Base-by-base conservation (phyloP, 1,140 invertebrate genomes). In the Cydia fagiglandana region DNA sequence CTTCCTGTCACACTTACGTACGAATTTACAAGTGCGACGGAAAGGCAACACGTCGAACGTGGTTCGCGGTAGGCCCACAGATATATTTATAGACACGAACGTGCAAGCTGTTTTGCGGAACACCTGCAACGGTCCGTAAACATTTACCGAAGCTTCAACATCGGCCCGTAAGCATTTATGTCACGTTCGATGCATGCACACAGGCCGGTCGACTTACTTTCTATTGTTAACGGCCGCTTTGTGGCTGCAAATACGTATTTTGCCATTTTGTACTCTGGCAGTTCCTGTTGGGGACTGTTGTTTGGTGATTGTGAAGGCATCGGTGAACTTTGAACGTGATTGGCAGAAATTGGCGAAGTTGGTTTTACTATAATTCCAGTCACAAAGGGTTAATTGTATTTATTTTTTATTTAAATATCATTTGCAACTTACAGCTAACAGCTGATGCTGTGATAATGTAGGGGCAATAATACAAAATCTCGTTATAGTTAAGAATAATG, bases 161-260 rank as follows among this genome's bases (percentile, higher is more conserved):
- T 17, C 30, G 66, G 66, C 12, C 15, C 64, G 66, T 75, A 77
- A 75, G 76, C 66, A 75, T 77, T 73, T 75, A 41, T 47, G 76
- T 77, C 78, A 79, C 78, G 78, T 79, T 13, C 61, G 53, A 50
- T 45, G 64, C 77, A 50, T 45, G 64, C 77, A 77, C 78, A 74
- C 79, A 78, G 34, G 15, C 12, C 13, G 34, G 13, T 68, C 20
- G 20, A 61, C 15, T 61, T 61, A 61, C 56, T 61, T 20, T 61
- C 56, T 61, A 61, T 61, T 61, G 56, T 61, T 12, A 17, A 61
- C 56, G 17, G 56, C 20, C 56, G 20, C 56, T 24, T 12, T 61
- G 56, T 61, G 56, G 17, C 2, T 56, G 53, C 53, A n/a, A 56
- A 17, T 17, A 61, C 56, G 56, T 24, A 61, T 61, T 24, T 61